Percentiles rank a stretch among this genome's conserved stretches.
These are phyloP conservation scores for Callaeas wilsoni DNA, from an alignment of 2,113 vertebrate genomes.

Conservation along the genomic window DNA sequence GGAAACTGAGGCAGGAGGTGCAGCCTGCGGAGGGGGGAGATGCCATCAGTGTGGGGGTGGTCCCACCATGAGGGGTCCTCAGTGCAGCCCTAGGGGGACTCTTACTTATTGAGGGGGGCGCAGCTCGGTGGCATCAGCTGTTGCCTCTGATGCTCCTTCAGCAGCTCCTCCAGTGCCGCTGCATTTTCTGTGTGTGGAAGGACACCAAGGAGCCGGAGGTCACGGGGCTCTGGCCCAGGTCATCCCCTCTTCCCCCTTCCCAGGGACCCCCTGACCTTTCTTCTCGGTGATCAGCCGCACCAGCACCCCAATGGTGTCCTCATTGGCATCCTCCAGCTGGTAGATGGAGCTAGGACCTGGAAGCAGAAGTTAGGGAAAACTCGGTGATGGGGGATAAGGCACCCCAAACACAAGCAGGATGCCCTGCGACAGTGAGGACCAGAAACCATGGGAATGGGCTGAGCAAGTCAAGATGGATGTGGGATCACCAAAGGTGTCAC, in stretches of 20 bases:
- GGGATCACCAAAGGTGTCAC: rapidly evolving
- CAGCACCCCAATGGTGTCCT: conserved; percentile 93
- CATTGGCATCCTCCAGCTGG: conserved; percentile 84
- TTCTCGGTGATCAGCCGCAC: conserved; percentile 94
- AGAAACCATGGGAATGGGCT: background rate
- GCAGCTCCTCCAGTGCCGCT: conserved; percentile 88
- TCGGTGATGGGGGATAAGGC: background rate
- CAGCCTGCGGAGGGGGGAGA: conserved; percentile 27
- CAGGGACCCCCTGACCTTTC: conserved; percentile 76
- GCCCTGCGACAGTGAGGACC: background rate
- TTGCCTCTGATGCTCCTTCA: conserved; percentile 87
- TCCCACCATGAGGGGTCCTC: background rate
- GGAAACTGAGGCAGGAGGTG: conserved; percentile 72
- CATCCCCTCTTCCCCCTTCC: background rate
- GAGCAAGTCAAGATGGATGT: rapidly evolving
- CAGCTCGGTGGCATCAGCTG: conserved; percentile 71
- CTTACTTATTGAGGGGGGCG: conserved; percentile 81
- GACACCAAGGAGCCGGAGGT: background rate
- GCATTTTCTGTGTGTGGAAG: conserved; percentile 80
- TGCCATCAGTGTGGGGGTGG: background rate
- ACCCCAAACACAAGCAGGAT: background rate
- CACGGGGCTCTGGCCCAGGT: rapidly evolving
- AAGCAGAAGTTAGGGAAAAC: background rate
- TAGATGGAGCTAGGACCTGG: conserved; percentile 77
- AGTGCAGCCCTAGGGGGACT: rapidly evolving